Evolutionary conservation across 1,140 invertebrate genomes (phyloP).

Genomic region (Aphaenogaster rudis): DNA sequence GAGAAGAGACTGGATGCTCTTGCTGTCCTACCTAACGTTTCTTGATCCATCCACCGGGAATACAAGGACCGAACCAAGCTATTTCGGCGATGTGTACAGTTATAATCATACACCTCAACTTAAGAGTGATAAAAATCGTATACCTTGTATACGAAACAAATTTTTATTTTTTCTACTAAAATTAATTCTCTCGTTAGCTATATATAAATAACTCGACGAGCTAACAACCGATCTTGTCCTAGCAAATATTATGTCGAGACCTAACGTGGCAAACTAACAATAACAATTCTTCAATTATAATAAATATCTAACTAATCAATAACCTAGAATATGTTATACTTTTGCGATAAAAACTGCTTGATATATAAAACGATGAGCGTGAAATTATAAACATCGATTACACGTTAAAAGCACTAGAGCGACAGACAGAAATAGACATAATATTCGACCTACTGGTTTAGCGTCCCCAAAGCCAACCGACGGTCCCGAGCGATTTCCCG

Average conservation of each 20-base stretch:
- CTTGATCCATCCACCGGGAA: conserved; percentile 57
- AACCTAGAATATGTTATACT: not conserved
- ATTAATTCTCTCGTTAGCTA: not conserved
- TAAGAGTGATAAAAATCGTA: conserved; percentile 1
- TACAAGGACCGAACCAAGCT: conserved; percentile 25
- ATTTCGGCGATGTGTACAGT: conserved; percentile 20
- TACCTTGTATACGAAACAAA: not conserved
- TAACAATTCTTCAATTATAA: not conserved
- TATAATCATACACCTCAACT: not conserved
- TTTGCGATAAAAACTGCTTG: not conserved
- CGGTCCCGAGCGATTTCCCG: conserved; percentile 44
- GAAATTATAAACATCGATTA: not conserved
- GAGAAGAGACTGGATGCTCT: conserved; percentile 13
- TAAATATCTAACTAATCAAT: not conserved
- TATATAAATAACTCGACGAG: not conserved
- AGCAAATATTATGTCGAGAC: not conserved
- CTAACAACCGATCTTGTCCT: not conserved
- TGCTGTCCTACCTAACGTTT: conserved; percentile 41
- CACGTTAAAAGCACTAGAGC: not conserved
- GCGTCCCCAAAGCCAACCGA: conserved; percentile 10
- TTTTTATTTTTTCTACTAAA: not conserved
- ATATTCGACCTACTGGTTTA: conserved; percentile 19
- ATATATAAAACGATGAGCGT: not conserved
- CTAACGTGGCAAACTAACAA: not conserved
- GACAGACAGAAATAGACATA: conserved; percentile 20